These are phyloP conservation scores for Rhinella marina DNA, from an alignment of 2,797 vertebrate species.

Conservation along the genomic window DNA sequence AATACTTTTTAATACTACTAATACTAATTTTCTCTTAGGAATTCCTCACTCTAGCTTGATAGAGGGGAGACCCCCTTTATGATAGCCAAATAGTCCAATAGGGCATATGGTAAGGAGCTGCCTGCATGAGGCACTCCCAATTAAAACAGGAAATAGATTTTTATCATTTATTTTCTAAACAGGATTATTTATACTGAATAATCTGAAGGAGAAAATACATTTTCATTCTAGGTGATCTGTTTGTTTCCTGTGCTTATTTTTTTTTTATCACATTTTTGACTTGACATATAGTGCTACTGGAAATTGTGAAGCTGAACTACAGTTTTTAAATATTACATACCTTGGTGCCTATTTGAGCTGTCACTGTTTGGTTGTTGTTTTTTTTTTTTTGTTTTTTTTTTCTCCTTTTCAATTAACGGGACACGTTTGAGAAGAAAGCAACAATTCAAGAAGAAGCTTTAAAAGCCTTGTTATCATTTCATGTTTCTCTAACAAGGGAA, in stretches of 20 bases:
- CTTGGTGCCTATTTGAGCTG: not conserved
- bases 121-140: no score
- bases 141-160: no score
- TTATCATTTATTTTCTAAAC: not conserved
- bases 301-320: not conserved
- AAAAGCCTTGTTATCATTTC: constrained; percentile 25
- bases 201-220: not conserved
- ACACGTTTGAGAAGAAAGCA: constrained; percentile 32
- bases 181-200: not conserved
- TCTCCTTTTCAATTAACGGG: constrained; percentile 7
- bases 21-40: no score
- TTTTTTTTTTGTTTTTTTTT: not conserved
- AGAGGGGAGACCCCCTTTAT: no score
- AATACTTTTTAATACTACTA: no score
- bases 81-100: no score
- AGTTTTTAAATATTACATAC: not conserved
- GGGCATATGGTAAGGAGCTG: no score
- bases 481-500: constrained; percentile 38
- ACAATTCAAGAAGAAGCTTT: constrained; percentile 1
- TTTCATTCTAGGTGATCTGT: not conserved
- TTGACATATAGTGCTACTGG: not conserved
- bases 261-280: not conserved
- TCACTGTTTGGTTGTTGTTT: not conserved
- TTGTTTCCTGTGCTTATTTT: not conserved
- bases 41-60: no score